phyloP scores from a whole-genome alignment of 2,797 vertebrate species.

The Syncerus caffer region DNA sequence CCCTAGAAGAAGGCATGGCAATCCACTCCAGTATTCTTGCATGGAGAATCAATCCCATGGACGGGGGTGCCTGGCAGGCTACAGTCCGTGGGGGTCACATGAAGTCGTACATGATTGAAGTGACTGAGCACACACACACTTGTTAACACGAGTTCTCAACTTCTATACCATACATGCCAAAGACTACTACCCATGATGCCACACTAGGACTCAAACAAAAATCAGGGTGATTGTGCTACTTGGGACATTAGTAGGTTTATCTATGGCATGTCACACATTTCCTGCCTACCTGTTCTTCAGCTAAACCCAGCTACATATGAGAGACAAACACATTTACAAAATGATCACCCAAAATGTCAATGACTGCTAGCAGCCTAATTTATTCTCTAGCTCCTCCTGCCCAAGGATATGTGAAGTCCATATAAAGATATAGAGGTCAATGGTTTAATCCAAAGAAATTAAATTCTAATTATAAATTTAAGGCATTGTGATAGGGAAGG shows the following conservation, averaged over 20 bases:
- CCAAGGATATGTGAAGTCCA: neutral
- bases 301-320: neutral
- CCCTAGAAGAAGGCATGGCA: neutral
- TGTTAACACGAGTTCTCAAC: neutral
- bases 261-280: no score
- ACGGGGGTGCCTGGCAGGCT: neutral
- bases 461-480: neutral
- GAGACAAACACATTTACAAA: neutral
- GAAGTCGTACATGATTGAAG: neutral
- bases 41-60: neutral
- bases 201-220: neutral
- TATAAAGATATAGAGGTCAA: neutral
- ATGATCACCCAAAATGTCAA: neutral
- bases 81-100: neutral
- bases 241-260: no score
- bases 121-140: neutral
- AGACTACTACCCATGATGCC: neutral
- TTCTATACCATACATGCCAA: neutral
- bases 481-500: neutral
- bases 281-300: neutral
- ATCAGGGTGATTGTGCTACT: fast-evolving
- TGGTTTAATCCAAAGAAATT: neutral
- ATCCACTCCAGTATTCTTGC: neutral
- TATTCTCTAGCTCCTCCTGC: neutral
- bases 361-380: neutral